Evolutionary conservation across 2,113 vertebrate genomes (phyloP), one percentile per base, ranked within the genome.

Genomic region (Atrichornis clamosus): DNA sequence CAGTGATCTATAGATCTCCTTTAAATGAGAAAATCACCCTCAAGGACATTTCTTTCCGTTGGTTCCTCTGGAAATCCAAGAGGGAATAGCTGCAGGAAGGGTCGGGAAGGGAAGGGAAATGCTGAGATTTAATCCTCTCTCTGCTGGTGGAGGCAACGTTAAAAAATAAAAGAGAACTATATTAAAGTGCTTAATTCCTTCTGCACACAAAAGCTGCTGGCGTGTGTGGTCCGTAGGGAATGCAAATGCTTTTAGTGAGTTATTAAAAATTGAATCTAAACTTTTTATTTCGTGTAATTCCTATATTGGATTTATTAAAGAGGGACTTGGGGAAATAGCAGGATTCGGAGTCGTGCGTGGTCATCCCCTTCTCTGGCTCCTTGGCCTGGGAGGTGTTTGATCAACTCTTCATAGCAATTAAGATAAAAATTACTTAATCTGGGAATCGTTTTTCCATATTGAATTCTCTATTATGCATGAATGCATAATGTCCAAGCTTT

Each of bases 211-310:
- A 65, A 91, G 75, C 70, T 93, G 44, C 14, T 62, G 23, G 47
- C 26, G 53, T 47, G 70, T 27, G n/a, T 6, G 17, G 63, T 76
- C 86, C 23, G 0, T 10, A 32, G 95, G 96, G 96, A 74, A 24
- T 35, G 52, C 85, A 91, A 84, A 30, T 77, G 93, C 92, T 97
- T 96, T 95, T 91, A 97, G 88, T 91, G 89, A 84, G 86, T 96
- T 96, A 97, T 97, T 97, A 96, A 97, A 97, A 97, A 95, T 91
- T 75, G 91, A 96, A 89, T 96, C 96, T 95, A 77, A 93, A 96
- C 91, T 96, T 97, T 97, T 96, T 89, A 95, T 97, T 97, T 89
- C 62, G 37, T 87, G 74, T 92, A 89, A 86, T 87, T 89, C 78
- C 80, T 75, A 9, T 9, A 52, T 89, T 80, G 88, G 85, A 93